Conservation (phyloP, 2,888 invertebrate genomes). For the Dendrolimus houi region DNA sequence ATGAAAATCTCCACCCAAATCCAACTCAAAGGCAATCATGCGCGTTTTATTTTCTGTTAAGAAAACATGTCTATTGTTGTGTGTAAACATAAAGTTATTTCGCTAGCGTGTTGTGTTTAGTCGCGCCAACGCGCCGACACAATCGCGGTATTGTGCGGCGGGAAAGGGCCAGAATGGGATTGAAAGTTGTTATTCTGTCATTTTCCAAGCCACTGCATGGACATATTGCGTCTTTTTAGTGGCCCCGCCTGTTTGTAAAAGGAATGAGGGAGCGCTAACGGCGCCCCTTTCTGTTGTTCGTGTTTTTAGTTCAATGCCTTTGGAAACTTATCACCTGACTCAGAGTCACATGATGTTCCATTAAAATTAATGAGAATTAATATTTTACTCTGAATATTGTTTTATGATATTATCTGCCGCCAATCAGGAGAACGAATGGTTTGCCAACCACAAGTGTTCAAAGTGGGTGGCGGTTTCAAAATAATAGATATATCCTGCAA, state of each 20-base stretch:
- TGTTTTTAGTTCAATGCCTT: not conserved
- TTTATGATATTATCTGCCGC: too few species aligned
- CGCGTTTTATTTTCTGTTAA: not conserved
- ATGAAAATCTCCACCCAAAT: not conserved
- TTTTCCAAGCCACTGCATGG: constrained; percentile 18
- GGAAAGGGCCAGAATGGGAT: not conserved
- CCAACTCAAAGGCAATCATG: not conserved
- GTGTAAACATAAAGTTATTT: not conserved
- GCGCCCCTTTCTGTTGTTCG: not conserved
- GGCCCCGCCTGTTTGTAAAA: not conserved
- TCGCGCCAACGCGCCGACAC: not conserved
- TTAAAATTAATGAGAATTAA: too few species aligned
- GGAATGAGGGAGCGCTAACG: not conserved
- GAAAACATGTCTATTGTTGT: not conserved
- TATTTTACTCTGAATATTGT: too few species aligned
- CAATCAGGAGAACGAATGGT: too few species aligned
- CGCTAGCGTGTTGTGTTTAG: not conserved
- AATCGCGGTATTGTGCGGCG: not conserved
- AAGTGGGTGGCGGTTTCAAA: too few species aligned
- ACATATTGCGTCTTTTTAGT: constrained; percentile 6
- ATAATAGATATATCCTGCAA: too few species aligned
- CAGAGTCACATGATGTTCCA: not conserved
- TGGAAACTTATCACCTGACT: not conserved
- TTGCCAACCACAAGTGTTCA: too few species aligned
- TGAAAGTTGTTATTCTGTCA: constrained; percentile 14